Conservation (phyloP, 1,140 invertebrate genomes). For the Cydia splendana region DNA sequence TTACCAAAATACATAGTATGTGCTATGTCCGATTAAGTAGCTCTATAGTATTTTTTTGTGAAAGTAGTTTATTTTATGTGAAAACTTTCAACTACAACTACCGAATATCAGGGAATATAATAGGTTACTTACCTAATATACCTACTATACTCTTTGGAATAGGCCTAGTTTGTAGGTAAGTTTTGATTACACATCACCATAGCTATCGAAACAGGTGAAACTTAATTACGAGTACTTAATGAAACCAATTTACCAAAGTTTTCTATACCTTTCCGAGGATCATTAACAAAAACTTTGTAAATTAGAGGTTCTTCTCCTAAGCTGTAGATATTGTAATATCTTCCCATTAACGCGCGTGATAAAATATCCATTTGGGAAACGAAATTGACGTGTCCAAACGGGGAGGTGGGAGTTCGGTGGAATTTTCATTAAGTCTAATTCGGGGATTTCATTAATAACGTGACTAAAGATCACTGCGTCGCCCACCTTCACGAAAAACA, state of each 20-base stretch:
- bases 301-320: neutral
- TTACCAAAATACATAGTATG: too few relatives aligned
- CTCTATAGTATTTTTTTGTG: too few relatives aligned
- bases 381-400: slow-evolving; percentile 33
- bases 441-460: slow-evolving; percentile 41
- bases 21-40: too few relatives aligned
- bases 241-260: neutral
- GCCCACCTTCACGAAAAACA: neutral
- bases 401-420: slow-evolving; percentile 11
- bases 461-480: slow-evolving; percentile 34
- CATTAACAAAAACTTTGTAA: slow-evolving; percentile 14
- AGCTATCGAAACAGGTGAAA: neutral
- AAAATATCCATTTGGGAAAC: slow-evolving; percentile 30
- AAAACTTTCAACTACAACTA: neutral
- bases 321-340: neutral
- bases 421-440: slow-evolving; percentile 42
- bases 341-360: slow-evolving; percentile 17
- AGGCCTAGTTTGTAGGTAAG: neutral
- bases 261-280: neutral
- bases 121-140: too few relatives aligned
- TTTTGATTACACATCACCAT: neutral
- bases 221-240: neutral
- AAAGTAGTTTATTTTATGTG: too few relatives aligned
- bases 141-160: too few relatives aligned
- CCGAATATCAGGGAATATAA: neutral